Conservation (phyloP, 2,888 invertebrate species). For the Villa cingulata region DNA sequence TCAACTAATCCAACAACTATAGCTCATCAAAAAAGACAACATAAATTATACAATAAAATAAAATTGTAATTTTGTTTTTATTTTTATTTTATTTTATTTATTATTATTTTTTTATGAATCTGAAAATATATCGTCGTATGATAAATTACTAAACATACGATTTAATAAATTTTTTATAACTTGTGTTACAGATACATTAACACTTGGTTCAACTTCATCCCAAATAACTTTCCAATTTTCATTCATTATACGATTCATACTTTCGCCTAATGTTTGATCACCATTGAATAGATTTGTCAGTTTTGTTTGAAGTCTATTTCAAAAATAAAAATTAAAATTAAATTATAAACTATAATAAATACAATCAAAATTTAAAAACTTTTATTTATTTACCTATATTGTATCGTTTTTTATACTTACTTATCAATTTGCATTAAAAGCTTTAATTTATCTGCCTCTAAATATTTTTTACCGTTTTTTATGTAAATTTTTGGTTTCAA, state of each 20-base stretch:
- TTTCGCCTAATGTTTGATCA: conserved; percentile 41
- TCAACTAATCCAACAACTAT: no score
- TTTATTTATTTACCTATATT: no score
- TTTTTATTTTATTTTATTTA: no score
- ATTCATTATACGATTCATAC: conserved; percentile 45
- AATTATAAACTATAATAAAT: background rate
- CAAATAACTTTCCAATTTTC: conserved; percentile 45
- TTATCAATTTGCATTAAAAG: background rate
- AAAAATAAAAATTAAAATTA: background rate
- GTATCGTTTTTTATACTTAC: no score
- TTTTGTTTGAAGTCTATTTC: conserved; percentile 4
- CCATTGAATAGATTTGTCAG: conserved; percentile 50
- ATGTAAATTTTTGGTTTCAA: background rate
- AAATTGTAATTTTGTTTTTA: no score
- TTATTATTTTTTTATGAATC: background rate
- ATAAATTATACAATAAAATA: no score
- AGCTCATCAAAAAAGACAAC: no score
- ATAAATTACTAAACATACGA: background rate
- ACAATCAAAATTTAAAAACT: no score
- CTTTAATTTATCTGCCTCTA: background rate
- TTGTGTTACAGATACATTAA: conserved; percentile 3
- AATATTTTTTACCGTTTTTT: background rate
- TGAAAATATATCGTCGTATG: conserved; percentile 4
- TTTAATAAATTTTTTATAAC: conserved; percentile 1
- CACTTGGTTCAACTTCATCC: conserved; percentile 21